Base-by-base conservation (phyloP, 2,888 invertebrate species). In the Drosophila fulvimacula region DNA sequence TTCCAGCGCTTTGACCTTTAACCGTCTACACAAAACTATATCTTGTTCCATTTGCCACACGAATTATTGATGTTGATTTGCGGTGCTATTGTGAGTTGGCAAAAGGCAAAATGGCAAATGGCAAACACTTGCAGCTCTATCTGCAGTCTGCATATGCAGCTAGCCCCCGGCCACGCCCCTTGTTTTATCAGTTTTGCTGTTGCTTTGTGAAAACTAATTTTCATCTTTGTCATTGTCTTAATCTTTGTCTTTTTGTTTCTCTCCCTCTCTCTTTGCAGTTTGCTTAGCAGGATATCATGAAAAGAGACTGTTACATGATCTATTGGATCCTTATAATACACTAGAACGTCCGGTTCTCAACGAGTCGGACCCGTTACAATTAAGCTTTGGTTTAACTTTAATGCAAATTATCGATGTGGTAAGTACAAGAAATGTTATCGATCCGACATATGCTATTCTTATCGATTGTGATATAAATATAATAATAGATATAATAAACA, bases 401-500 rank as follows among this genome's bases (percentile, higher is more conserved):
- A 97, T 97, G 97, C 98, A 98, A 95, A 98, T 98, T 94, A 98
- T 98, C 93, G 98, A 98, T 95, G 98, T 98, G 96, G 98, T 98
- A 94, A 95, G 96, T 95, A 85, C 7, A 56, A 24, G 10, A 27
- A 19, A 30, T 21, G 15, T 15, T 4, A 44, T 17, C 5, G 2
- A 10, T 17, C 1, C 2, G 2, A 38, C 9, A 7, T 38, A n/a
- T 38, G 3, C 7, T 7, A 15, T n/a, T 36, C 3, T 15, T 15
- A 15, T 36, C 5, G 5, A 9, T 3, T 38, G 7, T 5, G 0
- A 36, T 34, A 34, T 13, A 34, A 13, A 13, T 13, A 38, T 13
- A 34, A 34, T 34, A 34, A 32, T 32, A 5, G 15, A 34, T 13
- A 13, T 5, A 36, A 36, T 15, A 34, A 13, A 13, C 13, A 13